Base-by-base conservation (phyloP, 2,888 invertebrate genomes). In the Pseudolycoriella hygida region DNA sequence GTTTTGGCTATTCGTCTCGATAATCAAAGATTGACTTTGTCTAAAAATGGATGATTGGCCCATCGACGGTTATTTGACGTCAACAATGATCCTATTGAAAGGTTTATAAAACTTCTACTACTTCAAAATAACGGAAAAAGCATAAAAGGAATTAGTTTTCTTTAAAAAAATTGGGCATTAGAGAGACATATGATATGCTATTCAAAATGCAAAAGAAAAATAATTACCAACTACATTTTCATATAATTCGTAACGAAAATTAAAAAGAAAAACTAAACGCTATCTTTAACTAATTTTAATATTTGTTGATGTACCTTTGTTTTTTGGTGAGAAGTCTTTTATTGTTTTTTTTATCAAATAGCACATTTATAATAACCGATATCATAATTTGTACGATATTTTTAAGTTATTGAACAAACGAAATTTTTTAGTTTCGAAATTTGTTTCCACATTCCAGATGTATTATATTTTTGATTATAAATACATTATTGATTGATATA, bases 251-350 rank as follows among this genome's bases (percentile, higher is more conserved):
- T 25, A 25, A 14, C n/a, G 15, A 37, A 12, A 37, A 14, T 37
- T 3, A 37, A 14, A 12, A 37, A 8, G 15, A 14, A 37, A 37
- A 8, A 8, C n/a, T 8, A 37, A 14, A 37, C n/a, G 11, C 11
- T 37, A 37, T 37, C n/a, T 37, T 14, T 4, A 25, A 25, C 25
- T 25, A 25, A 25, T 25, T 25, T 25, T 25, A 25, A 25, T 25
- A 25, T 25, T 50, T 40, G 48, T 47, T 49, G 47, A 54, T 55
- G 60, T 64, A 64, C 64, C 64, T 64, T 64, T 58, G 61, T 62
- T 56, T 59, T 59, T 61, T 62, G 63, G 57, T 63, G 64, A 58
- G 58, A 60, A 56, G 59, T 63, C 64, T 64, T 50, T 48, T 45
- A 56, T 57, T 53, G 52, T 43, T 40, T 20, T 43, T 42, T 37